Conservation (phyloP, 1,140 invertebrate genomes). For the Ostrea edulis region DNA sequence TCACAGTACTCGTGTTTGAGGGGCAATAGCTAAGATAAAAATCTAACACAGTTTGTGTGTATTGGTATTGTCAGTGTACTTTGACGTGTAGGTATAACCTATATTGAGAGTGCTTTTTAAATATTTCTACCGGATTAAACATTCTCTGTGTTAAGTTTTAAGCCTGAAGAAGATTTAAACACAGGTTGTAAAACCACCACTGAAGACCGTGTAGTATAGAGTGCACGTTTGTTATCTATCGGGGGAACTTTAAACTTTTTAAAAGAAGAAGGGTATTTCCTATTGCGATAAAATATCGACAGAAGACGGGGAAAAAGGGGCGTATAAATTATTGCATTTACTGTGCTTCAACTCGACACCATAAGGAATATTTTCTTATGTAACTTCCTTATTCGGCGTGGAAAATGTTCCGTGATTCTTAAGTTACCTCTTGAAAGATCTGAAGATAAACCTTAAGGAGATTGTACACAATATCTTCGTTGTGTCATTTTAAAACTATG, state of each 20-base stretch:
- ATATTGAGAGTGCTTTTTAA: background rate
- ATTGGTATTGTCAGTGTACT: background rate
- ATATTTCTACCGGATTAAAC: background rate
- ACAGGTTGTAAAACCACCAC: background rate
- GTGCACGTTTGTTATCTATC: slow-evolving; percentile 1
- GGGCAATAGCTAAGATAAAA: background rate
- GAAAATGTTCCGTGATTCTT: background rate
- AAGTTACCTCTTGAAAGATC: slow-evolving; percentile 31
- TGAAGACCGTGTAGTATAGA: background rate
- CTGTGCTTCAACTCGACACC: background rate
- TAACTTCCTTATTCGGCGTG: background rate
- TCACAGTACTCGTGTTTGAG: too few species aligned
- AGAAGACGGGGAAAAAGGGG: background rate
- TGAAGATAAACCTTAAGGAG: background rate
- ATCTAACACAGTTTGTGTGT: background rate
- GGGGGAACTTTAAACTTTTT: slow-evolving; percentile 13
- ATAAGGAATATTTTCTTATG: background rate
- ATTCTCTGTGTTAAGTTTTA: background rate
- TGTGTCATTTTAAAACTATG: slow-evolving; percentile 29
- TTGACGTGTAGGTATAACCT: background rate
- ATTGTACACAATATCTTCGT: background rate
- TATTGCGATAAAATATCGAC: background rate
- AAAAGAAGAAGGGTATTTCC: slow-evolving; percentile 14
- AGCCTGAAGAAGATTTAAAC: slow-evolving; percentile 2
- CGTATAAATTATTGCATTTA: background rate